Percentiles rank a stretch among this genome's conserved stretches.
These are phyloP conservation scores for Trichechus manatus DNA, from an alignment of 2,113 vertebrate genomes.

Conservation along the genomic window DNA sequence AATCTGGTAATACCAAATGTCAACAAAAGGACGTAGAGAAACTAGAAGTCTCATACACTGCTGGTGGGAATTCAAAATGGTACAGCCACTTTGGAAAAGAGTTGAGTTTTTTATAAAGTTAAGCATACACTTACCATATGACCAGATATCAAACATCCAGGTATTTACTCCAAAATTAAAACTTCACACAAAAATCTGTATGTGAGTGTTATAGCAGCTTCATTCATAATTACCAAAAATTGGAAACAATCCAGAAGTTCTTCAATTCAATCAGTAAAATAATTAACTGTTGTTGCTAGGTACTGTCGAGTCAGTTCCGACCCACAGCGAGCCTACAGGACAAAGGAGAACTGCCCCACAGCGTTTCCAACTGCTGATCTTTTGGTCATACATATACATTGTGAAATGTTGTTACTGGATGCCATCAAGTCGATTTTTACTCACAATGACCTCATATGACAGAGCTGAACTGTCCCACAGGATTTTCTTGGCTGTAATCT, in stretches of 20 bases:
- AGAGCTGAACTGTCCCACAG: no score
- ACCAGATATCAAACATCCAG: slow-evolving; percentile 13
- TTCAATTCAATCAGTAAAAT: not conserved
- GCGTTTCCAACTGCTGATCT: no score
- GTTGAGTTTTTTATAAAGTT: not conserved
- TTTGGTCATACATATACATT: not conserved
- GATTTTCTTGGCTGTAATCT: no score
- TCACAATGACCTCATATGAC: no score
- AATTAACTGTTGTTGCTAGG: no score
- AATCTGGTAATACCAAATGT: not conserved
- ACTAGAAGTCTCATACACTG: not conserved
- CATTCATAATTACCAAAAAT: not conserved
- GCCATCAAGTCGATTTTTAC: no score
- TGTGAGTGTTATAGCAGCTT: not conserved
- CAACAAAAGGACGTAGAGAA: not conserved
- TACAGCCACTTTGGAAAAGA: not conserved
- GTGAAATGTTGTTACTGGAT: no score
- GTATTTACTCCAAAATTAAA: slow-evolving; percentile 15
- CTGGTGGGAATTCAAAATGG: slow-evolving; percentile 4
- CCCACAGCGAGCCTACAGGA: no score
- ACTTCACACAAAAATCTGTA: not conserved
- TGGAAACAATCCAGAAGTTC: not conserved
- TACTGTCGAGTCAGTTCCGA: no score
- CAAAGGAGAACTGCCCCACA: no score
- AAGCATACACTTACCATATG: slow-evolving; percentile 20